A percentile compares a stretch with the other conserved stretches of the same genome.
Conservation (phyloP, 1,140 invertebrate species). For the Heliothis virescens region DNA sequence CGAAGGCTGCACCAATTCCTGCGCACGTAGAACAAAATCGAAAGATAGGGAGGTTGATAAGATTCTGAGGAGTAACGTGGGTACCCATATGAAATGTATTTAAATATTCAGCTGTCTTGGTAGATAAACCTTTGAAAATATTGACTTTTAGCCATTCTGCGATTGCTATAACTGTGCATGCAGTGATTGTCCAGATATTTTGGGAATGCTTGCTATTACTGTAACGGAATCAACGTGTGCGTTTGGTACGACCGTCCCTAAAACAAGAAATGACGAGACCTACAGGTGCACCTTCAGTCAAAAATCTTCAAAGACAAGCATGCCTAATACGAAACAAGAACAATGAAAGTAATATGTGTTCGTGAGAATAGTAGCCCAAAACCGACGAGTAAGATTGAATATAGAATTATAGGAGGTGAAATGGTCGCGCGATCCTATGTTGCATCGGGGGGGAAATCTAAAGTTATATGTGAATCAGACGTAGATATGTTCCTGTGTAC, state of each 20-base stretch:
- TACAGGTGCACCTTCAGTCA: not conserved
- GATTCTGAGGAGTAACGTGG: conserved; percentile 7
- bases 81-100: not conserved
- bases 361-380: not conserved
- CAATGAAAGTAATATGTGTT: not conserved
- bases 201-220: conserved; percentile 56
- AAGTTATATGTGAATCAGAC: not conserved
- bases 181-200: conserved; percentile 60
- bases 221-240: conserved; percentile 52
- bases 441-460: not conserved
- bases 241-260: conserved; percentile 42
- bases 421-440: not conserved
- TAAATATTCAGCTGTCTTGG: no score
- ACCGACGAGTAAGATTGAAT: not conserved
- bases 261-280: conserved; percentile 28
- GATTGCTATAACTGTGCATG: conserved; percentile 60
- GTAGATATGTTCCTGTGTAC: not conserved
- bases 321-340: not conserved
- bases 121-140: not conserved
- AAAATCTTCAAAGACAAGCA: not conserved
- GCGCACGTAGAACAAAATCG: not conserved
- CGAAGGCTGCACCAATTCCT: not conserved
- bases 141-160: conserved; percentile 66
- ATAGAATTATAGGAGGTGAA: not conserved
- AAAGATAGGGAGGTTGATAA: not conserved